These are phyloP conservation scores for Nymphicus hollandicus DNA, from an alignment of 2,113 vertebrate species.

Conservation along the genomic window DNA sequence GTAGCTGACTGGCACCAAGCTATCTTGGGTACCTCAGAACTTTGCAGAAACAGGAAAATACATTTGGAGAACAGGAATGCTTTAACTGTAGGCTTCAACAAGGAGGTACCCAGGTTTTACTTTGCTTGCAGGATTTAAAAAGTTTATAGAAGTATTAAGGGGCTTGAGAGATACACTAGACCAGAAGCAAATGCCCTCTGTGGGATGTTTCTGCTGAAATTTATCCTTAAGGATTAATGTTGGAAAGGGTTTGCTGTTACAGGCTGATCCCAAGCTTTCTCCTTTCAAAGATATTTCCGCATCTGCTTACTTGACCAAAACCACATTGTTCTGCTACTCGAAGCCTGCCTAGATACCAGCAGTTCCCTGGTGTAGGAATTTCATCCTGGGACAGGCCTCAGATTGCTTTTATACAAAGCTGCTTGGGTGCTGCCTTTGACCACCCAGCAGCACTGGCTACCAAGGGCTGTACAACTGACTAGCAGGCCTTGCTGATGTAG, in stretches of 20 bases:
- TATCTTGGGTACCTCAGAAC: conserved; percentile 11
- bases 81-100: not conserved
- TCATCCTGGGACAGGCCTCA: not conserved
- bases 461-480: not conserved
- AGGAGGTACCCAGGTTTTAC: not conserved
- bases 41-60: conserved; percentile 17
- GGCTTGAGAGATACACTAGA: not conserved
- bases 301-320: not conserved
- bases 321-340: not conserved
- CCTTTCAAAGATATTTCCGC: not conserved
- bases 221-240: not conserved
- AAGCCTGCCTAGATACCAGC: not conserved
- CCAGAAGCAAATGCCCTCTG: not conserved
- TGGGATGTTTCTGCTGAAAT: not conserved
- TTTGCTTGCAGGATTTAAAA: not conserved
- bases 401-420: not conserved
- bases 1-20: conserved; percentile 4
- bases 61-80: not conserved
- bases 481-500: not conserved
- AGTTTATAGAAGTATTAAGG: not conserved
- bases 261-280: not conserved
- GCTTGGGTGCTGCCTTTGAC: not conserved
- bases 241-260: not conserved
- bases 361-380: not conserved
- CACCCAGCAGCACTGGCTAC: not conserved